These are phyloP conservation scores for Acropternis orthonyx DNA, from an alignment of 2,797 vertebrate genomes.

Conservation along the genomic window DNA sequence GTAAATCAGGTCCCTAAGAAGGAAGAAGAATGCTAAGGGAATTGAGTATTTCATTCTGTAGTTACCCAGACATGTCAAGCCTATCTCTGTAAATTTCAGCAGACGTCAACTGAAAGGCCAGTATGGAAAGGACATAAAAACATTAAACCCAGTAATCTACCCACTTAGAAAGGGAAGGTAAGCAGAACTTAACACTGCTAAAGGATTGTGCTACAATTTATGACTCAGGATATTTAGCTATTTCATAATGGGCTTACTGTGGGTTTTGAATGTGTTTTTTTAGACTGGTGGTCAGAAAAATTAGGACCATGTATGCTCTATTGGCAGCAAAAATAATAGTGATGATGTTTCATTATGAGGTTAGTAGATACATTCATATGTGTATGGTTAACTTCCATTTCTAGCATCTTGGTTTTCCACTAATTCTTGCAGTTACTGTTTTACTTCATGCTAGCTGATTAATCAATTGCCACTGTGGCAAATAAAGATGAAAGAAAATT, in stretches of 20 bases:
- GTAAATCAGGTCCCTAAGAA: neutral
- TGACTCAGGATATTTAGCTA: neutral
- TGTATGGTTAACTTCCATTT: neutral
- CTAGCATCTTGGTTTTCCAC: neutral
- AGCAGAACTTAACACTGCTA: neutral
- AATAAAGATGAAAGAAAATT: neutral
- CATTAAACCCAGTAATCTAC: neutral
- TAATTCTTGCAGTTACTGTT: neutral
- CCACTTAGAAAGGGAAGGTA: neutral
- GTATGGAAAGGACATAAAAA: neutral
- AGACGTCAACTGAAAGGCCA: neutral
- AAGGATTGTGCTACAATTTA: neutral
- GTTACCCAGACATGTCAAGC: neutral
- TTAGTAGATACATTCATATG: neutral
- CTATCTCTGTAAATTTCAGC: neutral
- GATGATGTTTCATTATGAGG: neutral
- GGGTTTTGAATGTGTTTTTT: neutral
- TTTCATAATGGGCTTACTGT: neutral
- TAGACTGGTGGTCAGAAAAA: neutral
- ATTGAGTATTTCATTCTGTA: neutral
- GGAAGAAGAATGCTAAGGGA: neutral
- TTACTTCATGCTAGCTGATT: neutral
- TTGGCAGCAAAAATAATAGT: neutral
- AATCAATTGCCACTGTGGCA: neutral
- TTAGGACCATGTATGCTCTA: neutral